Evolutionary conservation across 2,113 vertebrate species (phyloP), one percentile per base, ranked within the genome.

Genomic region (Sturnus vulgaris): DNA sequence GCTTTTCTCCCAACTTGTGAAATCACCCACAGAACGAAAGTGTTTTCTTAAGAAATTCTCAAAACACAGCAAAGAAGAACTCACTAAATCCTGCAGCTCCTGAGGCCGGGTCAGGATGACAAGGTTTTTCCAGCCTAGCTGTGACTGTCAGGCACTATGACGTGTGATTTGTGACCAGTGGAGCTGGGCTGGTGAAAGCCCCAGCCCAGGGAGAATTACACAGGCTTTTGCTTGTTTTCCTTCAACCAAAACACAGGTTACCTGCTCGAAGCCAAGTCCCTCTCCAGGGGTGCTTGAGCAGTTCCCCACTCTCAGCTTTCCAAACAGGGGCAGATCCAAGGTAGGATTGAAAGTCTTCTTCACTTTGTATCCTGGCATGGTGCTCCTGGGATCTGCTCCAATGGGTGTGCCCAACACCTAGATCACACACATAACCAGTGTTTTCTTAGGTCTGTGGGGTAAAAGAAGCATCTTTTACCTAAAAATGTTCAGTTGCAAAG

Each of bases 1-100:
- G 97, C 95, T 96, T 96, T 96, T 96, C 92, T 92, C 92, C 81
- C 70, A 82, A 73, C 90, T 92, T 96, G 94, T 92, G 95, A 97
- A 97, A 94, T 96, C 94, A 94, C 86, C 85, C 94, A 84, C 49
- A 30, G 93, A 96, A 97, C 11, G 7, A 71, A 93, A 92, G 72
- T 59, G 77, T 90, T 95, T 97, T 96, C 95, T 88, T 95, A 90
- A 89, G 83, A 96, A 93, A 89, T 70, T 95, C 80, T 95, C 91
- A 56, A 91, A 95, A 87, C 23, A 21, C 84, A 87, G 88, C 79
- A 71, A 91, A 84, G 65, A 93, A 72, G 86, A 87, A 39, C 47
- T 71, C 3, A 7, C 37, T 92, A 77, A 93, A 94, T 77, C 90
- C 60, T 87, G 46, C 0, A 0, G 61, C 81, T 93, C 76, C 87